Conservation (phyloP, 2,888 invertebrate species). For the Panzeria rudis region DNA sequence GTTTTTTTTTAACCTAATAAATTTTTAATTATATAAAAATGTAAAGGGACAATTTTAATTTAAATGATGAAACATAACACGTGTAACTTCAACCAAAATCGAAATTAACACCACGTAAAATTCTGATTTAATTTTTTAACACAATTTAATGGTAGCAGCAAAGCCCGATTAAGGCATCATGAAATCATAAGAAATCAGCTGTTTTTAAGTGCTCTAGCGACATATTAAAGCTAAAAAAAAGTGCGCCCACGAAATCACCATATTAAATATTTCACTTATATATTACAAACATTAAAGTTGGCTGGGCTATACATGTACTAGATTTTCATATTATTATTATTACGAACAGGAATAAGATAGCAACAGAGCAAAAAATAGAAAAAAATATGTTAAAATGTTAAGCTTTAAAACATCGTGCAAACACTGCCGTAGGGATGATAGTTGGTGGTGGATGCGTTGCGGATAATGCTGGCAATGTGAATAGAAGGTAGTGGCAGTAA, state of each 20-base stretch:
- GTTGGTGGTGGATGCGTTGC: constrained; percentile 19
- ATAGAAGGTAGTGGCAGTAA: constrained; percentile 28
- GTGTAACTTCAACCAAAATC: no score
- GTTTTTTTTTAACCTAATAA: no score
- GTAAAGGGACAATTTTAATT: no score
- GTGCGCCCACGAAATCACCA: neutral
- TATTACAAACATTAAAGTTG: neutral
- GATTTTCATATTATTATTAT: constrained; percentile 5
- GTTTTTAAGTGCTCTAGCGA: neutral
- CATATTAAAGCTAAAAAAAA: neutral
- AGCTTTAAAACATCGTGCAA: constrained; percentile 27
- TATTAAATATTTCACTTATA: neutral
- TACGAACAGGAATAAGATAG: constrained; percentile 25
- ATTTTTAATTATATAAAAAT: no score
- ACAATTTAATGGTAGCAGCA: no score
- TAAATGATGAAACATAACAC: no score
- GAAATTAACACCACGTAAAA: no score
- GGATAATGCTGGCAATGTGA: constrained; percentile 6
- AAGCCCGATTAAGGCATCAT: no score
- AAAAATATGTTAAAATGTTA: constrained; percentile 36
- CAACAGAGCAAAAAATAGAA: constrained; percentile 24
- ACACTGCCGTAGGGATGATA: constrained; percentile 25
- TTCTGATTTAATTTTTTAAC: no score
- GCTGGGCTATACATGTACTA: constrained; percentile 10
- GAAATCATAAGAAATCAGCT: no score